Evolutionary conservation across 2,888 invertebrate genomes (phyloP), one percentile per base, ranked within the genome.

Genomic region (Andrena dorsata): DNA sequence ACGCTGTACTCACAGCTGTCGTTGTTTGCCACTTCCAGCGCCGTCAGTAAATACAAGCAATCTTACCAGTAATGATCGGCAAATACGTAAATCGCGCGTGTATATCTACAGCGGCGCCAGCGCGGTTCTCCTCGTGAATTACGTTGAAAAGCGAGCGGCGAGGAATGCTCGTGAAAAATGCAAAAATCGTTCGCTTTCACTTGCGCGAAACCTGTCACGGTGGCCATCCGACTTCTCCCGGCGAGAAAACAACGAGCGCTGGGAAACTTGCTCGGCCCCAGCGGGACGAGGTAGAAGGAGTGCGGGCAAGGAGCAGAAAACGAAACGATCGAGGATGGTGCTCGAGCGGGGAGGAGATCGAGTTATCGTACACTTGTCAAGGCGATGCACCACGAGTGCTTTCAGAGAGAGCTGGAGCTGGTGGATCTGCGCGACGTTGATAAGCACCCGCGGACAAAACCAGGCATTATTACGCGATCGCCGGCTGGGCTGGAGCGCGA

Each of bases 401-500:
- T 79, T 81, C 76, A 72, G 66, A 30, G 58, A n/a, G 69, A 66
- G 41, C 71, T 63, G 32, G 53, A 75, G 69, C 76, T 30, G 60
- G 65, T 8, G 85, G 60, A 79, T 76, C 86, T 87, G 86, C 63
- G 41, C 69, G 56, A 61, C 69, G 81, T 65, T 83, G 87, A 87
- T 87, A 88, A 87, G 88, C 82, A 76, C 73, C 28, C 64, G 80
- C 51, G 76, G 80, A 86, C 76, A 86, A 84, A 87, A 87, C 78
- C 82, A 47, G 77, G 74, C 78, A 80, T 86, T 87, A 87, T 87
- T 84, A 80, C 64, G 56, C 74, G 80, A 86, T 86, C 80, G 72
- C 83, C 83, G 85, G 85, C 85, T 41, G 13, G 58, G 76, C 61
- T 76, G 76, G 58, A 72, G 75, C 61, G 56, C 75, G 76, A 86